Base-by-base conservation (phyloP, 2,888 invertebrate genomes). In the Amphimallon solstitiale region DNA sequence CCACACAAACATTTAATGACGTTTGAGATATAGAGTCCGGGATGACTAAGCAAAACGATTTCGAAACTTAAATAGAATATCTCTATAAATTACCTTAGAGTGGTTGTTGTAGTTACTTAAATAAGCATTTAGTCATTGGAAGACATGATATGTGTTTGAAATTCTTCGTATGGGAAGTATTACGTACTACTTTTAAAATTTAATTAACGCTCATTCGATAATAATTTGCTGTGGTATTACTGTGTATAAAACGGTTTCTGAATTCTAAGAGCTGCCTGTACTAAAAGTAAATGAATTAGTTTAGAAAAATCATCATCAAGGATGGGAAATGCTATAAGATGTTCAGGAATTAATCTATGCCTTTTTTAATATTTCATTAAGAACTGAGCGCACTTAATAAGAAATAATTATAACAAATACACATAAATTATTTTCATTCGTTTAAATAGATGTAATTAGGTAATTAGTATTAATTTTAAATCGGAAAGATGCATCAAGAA, bases 151-250 rank as follows among this genome's bases (percentile, higher is more conserved):
- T 12, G 23, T 40, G 10, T 43, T 56, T 54, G 38, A 54, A 54
- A 40, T 40, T 40, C 56, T 56, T 56, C 56, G 40, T 40, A 56
- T 29, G 56, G 14, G 40, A 43, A 56, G 56, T 56, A 38, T 43
- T 56, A 40, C 56, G 37, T 23, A 40, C 21, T 35, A 23, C 40
- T 40, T 23, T 43, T 40, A 56, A 40, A 40, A 56, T 56, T 56
- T 23, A 56, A 56, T 56, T 56, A 56, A 56, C 56, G 56, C 38
- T 19, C 35, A 23, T 19, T 38, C 40, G 56, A 40, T 56, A 56
- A 40, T 38, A 40, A 56, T 40, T 10, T 40, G 40, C 29, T 23
- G 38, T 40, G 40, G 21, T 6, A 56, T 56, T 29, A 29, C 29
- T 56, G 56, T 56, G 17, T 40, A 21, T 4, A 12, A 40, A 56